Conservation (phyloP, 2,888 invertebrate species). For the Tethea ocularis region DNA sequence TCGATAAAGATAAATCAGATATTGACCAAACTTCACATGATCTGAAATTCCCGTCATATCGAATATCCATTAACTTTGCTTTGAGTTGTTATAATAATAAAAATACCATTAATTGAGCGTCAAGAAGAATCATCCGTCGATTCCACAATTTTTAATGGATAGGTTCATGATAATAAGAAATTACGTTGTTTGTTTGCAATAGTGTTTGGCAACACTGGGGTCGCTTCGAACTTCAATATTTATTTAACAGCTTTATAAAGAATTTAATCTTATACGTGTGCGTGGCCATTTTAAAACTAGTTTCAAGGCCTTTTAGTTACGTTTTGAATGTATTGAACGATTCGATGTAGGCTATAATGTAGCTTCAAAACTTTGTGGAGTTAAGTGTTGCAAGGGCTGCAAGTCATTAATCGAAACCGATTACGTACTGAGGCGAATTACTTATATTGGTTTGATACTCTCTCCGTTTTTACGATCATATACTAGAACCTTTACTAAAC, state of each 20-base stretch:
- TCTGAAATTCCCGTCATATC: neutral
- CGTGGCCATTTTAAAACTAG: slow-evolving; percentile 31
- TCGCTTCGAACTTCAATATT: slow-evolving; percentile 29
- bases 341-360: slow-evolving; percentile 9
- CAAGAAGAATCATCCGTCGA: slow-evolving; percentile 16
- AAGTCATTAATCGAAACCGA: neutral
- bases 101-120: slow-evolving; percentile 7
- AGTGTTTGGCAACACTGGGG: slow-evolving; percentile 20
- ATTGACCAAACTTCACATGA: neutral
- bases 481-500: too few species aligned
- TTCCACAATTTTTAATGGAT: slow-evolving; percentile 15
- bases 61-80: neutral
- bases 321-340: slow-evolving; percentile 12
- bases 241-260: slow-evolving; percentile 29
- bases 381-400: neutral
- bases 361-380: neutral
- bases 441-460: too few species aligned
- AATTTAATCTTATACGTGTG: slow-evolving; percentile 55
- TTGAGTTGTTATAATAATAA: neutral
- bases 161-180: slow-evolving; percentile 23
- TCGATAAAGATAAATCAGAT: neutral
- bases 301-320: slow-evolving; percentile 17
- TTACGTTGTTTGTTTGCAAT: slow-evolving; percentile 12
- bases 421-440: too few species aligned
- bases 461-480: too few species aligned